These are phyloP conservation scores for Myotis pilosus DNA, from an alignment of 2,797 vertebrate species.

Conservation along the genomic window DNA sequence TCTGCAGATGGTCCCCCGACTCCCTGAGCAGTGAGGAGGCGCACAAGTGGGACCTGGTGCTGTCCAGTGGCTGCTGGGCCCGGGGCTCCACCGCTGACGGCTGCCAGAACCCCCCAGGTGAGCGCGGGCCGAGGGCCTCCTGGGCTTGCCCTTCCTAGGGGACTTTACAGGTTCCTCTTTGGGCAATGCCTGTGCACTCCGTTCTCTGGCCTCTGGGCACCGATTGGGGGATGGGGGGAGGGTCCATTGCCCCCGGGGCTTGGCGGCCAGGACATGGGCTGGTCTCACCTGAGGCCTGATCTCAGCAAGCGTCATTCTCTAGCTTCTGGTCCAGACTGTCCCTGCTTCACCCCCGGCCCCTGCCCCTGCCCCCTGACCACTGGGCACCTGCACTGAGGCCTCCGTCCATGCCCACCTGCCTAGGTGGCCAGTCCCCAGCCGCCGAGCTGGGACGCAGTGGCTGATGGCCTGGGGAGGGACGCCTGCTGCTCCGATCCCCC, in stretches of 20 bases:
- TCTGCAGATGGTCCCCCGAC: constrained; percentile 92
- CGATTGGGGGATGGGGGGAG: rapidly evolving
- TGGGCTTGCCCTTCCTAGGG: rapidly evolving
- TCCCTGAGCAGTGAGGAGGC: constrained; percentile 83
- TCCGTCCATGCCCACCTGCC: neutral
- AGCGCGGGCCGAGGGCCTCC: neutral
- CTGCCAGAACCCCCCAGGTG: constrained; percentile 90
- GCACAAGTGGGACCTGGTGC: constrained; percentile 88
- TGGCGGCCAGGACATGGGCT: neutral
- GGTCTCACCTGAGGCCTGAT: neutral
- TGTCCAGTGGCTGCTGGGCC: constrained; percentile 89
- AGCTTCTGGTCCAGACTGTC: neutral
- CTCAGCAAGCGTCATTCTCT: neutral
- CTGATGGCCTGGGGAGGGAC: neutral
- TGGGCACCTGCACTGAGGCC: neutral
- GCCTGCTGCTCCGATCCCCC: rapidly evolving
- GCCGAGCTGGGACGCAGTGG: neutral
- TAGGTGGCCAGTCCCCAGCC: rapidly evolving
- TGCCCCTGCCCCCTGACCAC: rapidly evolving
- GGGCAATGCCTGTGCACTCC: neutral
- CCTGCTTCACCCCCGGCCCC: neutral
- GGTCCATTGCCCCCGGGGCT: neutral
- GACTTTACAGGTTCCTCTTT: neutral
- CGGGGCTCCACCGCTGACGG: constrained; percentile 89
- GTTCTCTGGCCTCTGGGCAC: neutral